Percentiles rank a stretch among this genome's conserved stretches.
Evolutionary conservation across 2,797 vertebrate species (phyloP).

Genomic region (Chloroceryle inda): DNA sequence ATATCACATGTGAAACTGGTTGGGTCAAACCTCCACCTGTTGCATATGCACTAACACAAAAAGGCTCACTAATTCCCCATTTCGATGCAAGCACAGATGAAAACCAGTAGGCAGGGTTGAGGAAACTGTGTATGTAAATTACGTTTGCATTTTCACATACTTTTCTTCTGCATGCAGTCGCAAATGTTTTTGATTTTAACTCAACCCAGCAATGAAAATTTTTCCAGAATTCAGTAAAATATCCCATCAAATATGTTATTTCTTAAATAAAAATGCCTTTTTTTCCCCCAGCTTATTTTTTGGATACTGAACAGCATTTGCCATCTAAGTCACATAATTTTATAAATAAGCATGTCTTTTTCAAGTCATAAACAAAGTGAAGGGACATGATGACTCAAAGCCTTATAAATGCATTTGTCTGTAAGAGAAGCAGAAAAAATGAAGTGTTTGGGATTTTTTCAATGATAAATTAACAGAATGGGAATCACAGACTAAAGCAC

Average conservation of each 20-base stretch:
- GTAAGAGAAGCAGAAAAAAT: slow-evolving; percentile 1
- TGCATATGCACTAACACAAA: background rate
- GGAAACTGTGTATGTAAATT: background rate
- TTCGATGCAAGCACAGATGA: background rate
- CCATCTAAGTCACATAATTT: slow-evolving; percentile 18
- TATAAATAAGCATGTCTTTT: slow-evolving; percentile 41
- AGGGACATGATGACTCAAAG: slow-evolving; percentile 28
- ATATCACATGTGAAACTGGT: background rate
- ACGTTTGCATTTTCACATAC: background rate
- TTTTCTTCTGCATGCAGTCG: background rate
- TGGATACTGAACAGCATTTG: background rate
- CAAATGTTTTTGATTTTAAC: background rate
- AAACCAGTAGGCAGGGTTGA: background rate
- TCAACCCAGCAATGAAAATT: background rate
- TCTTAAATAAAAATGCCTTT: background rate
- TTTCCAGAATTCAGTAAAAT: slow-evolving; percentile 6
- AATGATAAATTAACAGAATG: slow-evolving; percentile 16
- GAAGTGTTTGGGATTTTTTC: background rate
- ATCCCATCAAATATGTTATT: background rate
- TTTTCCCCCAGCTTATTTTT: background rate
- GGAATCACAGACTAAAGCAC: slow-evolving; percentile 10
- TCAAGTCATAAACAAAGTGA: slow-evolving; percentile 55
- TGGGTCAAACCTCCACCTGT: background rate
- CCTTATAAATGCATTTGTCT: slow-evolving; percentile 5
- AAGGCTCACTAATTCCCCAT: background rate